phyloP scores from a whole-genome alignment of 2,888 invertebrate genomes.

The Catocala fraxini region DNA sequence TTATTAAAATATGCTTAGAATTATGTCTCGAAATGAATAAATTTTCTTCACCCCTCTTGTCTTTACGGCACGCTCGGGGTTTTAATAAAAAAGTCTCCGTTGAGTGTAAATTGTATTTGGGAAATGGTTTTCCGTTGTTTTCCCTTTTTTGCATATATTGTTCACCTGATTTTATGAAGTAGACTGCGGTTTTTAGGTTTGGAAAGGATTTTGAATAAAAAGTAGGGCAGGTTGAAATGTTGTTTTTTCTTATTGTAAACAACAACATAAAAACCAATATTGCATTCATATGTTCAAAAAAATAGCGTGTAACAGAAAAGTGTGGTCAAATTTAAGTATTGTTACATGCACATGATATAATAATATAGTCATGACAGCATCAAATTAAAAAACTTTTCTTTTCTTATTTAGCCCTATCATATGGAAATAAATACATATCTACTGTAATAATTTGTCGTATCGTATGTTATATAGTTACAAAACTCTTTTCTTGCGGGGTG shows the following conservation, averaged over 20 bases:
- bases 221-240: neutral
- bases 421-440: too few relatives aligned
- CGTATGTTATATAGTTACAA: too few relatives aligned
- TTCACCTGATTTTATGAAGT: slow-evolving; percentile 47
- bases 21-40: slow-evolving; percentile 78
- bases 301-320: too few relatives aligned
- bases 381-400: too few relatives aligned
- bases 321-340: too few relatives aligned
- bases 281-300: neutral
- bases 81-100: slow-evolving; percentile 66
- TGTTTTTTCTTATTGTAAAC: slow-evolving; percentile 8
- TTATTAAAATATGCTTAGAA: slow-evolving; percentile 77
- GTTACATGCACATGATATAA: too few relatives aligned
- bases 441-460: too few relatives aligned
- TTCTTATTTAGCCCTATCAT: too few relatives aligned
- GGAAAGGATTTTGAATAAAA: slow-evolving; percentile 26
- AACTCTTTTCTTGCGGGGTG: too few relatives aligned
- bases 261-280: neutral
- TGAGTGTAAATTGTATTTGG: slow-evolving; percentile 66
- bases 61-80: slow-evolving; percentile 67
- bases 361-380: too few relatives aligned
- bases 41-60: slow-evolving; percentile 68
- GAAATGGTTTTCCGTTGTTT: slow-evolving; percentile 53
- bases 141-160: slow-evolving; percentile 44
- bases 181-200: slow-evolving; percentile 10